Evolutionary conservation across 2,888 invertebrate species (phyloP).

Genomic region (Hofmannophila pseudospretella): DNA sequence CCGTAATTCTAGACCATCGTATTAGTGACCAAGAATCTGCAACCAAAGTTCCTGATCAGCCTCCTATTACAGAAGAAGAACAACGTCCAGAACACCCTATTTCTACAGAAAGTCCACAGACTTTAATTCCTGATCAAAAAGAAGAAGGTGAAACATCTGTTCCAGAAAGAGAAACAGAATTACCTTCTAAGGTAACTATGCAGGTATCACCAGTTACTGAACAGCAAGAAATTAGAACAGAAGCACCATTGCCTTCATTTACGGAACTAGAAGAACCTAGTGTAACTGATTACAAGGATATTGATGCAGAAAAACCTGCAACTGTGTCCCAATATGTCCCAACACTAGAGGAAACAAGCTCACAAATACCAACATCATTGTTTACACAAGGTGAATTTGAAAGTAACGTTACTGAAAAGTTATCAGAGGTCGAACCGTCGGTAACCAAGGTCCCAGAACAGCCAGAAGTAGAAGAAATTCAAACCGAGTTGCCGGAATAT

Average conservation of each 20-base stretch:
- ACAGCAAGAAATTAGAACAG: conserved; percentile 2
- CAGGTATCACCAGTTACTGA: conserved; percentile 6
- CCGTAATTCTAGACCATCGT: not conserved
- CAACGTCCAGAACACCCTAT: not conserved
- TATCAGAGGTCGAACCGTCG: not conserved
- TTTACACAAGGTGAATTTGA: not conserved
- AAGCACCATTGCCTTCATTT: not conserved
- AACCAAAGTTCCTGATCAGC: not conserved
- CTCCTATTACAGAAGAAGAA: not conserved
- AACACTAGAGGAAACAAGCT: not conserved
- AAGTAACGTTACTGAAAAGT: not conserved
- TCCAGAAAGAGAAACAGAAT: not conserved
- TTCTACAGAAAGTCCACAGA: conserved; percentile 3
- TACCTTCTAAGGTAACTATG: no score
- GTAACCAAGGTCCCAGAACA: not conserved
- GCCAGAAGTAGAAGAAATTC: not conserved
- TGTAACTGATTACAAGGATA: not conserved
- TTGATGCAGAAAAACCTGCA: not conserved
- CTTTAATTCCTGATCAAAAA: not conserved
- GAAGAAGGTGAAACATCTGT: not conserved
- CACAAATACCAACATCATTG: not conserved
- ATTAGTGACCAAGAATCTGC: conserved; percentile 1
- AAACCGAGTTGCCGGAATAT: conserved; percentile 2
- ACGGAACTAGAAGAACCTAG: not conserved
- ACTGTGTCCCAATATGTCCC: not conserved